phyloP scores from a whole-genome alignment of 2,888 invertebrate species.

The Drosophila greeni region DNA sequence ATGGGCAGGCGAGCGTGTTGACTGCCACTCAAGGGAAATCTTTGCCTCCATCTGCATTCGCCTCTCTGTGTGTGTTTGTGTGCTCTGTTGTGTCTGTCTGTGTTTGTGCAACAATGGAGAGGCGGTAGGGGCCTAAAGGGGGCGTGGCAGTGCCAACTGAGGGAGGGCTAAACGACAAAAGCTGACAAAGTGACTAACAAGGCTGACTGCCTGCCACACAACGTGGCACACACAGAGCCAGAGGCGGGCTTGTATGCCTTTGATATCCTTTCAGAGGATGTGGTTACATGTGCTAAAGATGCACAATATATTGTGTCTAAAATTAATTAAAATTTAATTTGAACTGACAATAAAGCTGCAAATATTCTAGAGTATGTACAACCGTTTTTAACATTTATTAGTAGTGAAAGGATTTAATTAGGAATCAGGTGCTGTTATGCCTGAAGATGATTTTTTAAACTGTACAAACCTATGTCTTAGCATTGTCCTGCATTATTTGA shows the following conservation, averaged over 20 bases:
- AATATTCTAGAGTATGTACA: too few relatives aligned
- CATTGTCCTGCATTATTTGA: neutral
- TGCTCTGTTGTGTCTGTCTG: conserved; percentile 5
- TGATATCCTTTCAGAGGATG: neutral
- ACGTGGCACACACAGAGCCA: conserved; percentile 21
- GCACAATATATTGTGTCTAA: rapidly evolving
- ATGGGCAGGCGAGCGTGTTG: conserved; percentile 44
- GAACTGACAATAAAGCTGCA: neutral
- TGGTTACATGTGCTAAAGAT: neutral
- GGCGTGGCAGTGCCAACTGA: conserved; percentile 9
- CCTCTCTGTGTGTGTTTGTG: conserved; percentile 15
- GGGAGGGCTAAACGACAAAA: conserved; percentile 40
- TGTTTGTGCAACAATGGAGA: conserved; percentile 33
- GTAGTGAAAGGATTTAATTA: too few relatives aligned
- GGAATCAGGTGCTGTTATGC: neutral
- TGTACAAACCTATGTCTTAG: neutral
- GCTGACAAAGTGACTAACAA: conserved; percentile 65
- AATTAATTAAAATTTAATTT: neutral
- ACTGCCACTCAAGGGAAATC: conserved; percentile 58
- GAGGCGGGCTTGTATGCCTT: conserved; percentile 24
- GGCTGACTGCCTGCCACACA: conserved; percentile 46
- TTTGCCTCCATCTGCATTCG: conserved; percentile 32
- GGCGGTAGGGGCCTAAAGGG: conserved; percentile 5
- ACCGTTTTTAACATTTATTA: too few relatives aligned
- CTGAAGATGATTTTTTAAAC: neutral